A percentile compares a stretch with the other conserved stretches of the same genome.
Conservation (phyloP, 2,113 vertebrate genomes). For the Gallinago jamesoni region DNA sequence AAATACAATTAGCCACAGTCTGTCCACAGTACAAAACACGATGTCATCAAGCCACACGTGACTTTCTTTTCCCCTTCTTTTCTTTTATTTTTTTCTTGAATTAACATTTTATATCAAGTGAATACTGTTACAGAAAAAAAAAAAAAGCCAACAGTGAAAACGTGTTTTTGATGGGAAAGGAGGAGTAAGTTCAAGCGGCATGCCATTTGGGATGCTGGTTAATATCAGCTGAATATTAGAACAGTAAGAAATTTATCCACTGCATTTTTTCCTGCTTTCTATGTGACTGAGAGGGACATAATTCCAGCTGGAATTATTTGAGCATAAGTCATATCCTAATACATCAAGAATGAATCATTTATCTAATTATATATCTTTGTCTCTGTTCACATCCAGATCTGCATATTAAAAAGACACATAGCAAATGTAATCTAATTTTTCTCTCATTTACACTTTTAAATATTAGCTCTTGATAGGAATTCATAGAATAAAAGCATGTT, state of each 20-base stretch:
- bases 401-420: conserved; percentile 47
- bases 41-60: background rate
- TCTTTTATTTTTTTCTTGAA: background rate
- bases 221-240: background rate
- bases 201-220: background rate
- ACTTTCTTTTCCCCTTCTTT: background rate
- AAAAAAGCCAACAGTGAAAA: background rate
- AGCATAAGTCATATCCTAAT: conserved; percentile 49
- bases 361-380: conserved; percentile 54
- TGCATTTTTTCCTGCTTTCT: background rate
- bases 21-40: background rate
- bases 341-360: conserved; percentile 51
- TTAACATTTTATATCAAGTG: background rate
- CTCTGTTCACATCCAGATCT: conserved; percentile 33
- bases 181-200: background rate
- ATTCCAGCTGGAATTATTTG: conserved; percentile 48
- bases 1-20: background rate
- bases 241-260: background rate
- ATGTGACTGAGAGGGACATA: background rate
- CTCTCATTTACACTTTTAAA: conserved; percentile 16
- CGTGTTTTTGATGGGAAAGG: background rate
- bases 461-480: conserved; percentile 14
- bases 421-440: conserved; percentile 42
- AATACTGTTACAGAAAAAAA: background rate
- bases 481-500: background rate